phyloP scores from a whole-genome alignment of 2,797 vertebrate species.

The Dryobates pubescens region DNA sequence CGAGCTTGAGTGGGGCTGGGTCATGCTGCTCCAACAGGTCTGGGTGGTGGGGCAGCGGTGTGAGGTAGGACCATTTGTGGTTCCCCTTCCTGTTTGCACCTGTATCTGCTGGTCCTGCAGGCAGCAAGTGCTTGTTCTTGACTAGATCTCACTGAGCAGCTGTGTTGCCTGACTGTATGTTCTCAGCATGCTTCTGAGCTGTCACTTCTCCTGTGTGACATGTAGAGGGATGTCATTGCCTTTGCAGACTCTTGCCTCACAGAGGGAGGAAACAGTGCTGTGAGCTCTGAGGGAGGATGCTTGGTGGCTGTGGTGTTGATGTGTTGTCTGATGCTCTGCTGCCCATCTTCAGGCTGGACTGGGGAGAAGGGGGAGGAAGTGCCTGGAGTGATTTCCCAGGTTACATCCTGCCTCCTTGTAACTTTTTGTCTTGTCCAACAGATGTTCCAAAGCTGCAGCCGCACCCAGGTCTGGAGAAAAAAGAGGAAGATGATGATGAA shows the following conservation, averaged over 20 bases:
- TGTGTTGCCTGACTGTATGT: neutral
- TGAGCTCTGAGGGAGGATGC: neutral
- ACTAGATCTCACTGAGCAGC: neutral
- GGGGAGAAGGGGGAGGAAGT: neutral
- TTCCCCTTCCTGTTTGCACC: neutral
- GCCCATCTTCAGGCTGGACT: rapidly evolving
- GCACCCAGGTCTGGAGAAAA: conserved; percentile 94
- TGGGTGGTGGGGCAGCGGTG: neutral
- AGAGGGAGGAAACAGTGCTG: neutral
- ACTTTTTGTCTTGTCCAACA: conserved; percentile 67
- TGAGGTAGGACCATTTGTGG: neutral
- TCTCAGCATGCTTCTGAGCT: neutral
- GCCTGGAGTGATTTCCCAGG: neutral
- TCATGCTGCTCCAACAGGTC: neutral
- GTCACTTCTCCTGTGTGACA: neutral
- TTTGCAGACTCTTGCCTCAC: neutral
- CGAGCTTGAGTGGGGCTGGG: neutral
- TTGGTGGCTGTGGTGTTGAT: neutral
- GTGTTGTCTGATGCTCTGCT: neutral
- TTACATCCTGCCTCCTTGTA: neutral
- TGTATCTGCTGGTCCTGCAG: neutral
- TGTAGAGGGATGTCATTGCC: rapidly evolving
- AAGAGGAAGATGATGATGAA: conserved; percentile 89
- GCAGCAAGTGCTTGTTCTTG: neutral
- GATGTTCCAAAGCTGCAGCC: conserved; percentile 98